A percentile compares a stretch with the other conserved stretches of the same genome.
phyloP scores from a whole-genome alignment of 2,113 vertebrate species.

The Euleptes europaea region DNA sequence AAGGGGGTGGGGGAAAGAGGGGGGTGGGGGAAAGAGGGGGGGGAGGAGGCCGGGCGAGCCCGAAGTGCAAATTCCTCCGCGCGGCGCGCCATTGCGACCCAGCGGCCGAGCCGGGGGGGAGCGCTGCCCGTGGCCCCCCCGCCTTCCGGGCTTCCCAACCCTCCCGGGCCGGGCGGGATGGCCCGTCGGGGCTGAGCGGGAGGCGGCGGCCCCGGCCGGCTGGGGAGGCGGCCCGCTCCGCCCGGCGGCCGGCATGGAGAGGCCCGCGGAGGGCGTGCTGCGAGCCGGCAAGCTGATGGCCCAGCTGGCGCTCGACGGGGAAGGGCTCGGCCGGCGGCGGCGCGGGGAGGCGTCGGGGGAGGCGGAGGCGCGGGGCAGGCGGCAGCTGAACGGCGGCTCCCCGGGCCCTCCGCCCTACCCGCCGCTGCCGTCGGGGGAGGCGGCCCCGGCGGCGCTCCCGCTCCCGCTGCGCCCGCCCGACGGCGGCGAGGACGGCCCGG shows the following conservation, averaged over 20 bases:
- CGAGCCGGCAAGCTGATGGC: slow-evolving; percentile 84
- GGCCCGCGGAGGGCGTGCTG: slow-evolving; percentile 79
- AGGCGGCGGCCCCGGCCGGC: background rate
- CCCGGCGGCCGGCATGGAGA: slow-evolving; percentile 74
- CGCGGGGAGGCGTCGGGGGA: slow-evolving; percentile 60
- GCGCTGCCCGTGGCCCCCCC: slow-evolving; percentile 24
- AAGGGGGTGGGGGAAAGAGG: slow-evolving; percentile 24
- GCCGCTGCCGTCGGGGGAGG: slow-evolving; percentile 76
- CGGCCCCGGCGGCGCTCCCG: slow-evolving; percentile 50
- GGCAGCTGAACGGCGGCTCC: slow-evolving; percentile 72
- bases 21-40: background rate
- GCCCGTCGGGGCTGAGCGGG: background rate
- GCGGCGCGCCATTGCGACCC: slow-evolving; percentile 86
- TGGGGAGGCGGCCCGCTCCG: background rate
- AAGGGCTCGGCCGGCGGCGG: slow-evolving; percentile 74
- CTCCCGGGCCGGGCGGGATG: slow-evolving; percentile 19
- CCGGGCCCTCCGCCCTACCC: background rate
- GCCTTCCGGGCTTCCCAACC: too few relatives aligned
- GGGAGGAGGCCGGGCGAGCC: slow-evolving; percentile 44
- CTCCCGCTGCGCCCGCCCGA: slow-evolving; percentile 62
- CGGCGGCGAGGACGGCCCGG: slow-evolving; percentile 77
- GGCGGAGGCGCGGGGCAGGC: slow-evolving; percentile 71
- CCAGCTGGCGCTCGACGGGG: slow-evolving; percentile 83
- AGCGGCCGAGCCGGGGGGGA: too few relatives aligned
- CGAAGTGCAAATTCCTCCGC: slow-evolving; percentile 85